These are phyloP conservation scores for Clarias pachynema DNA, from an alignment of 2,797 vertebrate genomes.

Conservation along the genomic window DNA sequence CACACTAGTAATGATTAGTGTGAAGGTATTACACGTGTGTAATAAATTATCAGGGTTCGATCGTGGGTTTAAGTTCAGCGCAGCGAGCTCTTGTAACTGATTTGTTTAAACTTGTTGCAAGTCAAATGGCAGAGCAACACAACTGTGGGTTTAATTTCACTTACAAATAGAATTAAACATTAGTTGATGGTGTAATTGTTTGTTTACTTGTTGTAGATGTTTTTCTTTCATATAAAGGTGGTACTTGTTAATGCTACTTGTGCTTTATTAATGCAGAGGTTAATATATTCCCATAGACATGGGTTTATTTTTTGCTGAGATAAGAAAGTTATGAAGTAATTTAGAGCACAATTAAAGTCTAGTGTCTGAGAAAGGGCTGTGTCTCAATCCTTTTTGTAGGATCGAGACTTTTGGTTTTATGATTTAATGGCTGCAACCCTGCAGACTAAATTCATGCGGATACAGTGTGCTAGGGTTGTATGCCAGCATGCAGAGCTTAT, in stretches of 20 bases:
- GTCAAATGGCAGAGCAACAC: too few relatives aligned
- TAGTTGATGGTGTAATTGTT: background rate
- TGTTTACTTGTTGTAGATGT: background rate
- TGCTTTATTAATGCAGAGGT: background rate
- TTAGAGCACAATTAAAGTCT: background rate
- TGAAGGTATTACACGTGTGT: background rate
- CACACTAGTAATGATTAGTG: background rate
- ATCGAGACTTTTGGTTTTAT: background rate
- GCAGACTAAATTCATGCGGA: background rate
- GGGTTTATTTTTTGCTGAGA: background rate
- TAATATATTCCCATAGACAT: background rate
- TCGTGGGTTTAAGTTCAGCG: background rate
- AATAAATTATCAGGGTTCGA: background rate
- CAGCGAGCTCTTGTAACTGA: conserved; percentile 2
- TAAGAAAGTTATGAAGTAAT: background rate
- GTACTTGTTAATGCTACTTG: background rate
- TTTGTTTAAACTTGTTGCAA: background rate
- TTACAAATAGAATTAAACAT: background rate
- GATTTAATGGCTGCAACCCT: background rate
- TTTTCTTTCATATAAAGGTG: background rate
- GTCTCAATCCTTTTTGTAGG: background rate
- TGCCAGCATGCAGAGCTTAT: conserved; percentile 50
- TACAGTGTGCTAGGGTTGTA: conserved; percentile 10
- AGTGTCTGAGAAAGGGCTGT: background rate
- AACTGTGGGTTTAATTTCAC: background rate